phyloP scores from a whole-genome alignment of 2,888 invertebrate genomes.

The Drosophila leonis region DNA sequence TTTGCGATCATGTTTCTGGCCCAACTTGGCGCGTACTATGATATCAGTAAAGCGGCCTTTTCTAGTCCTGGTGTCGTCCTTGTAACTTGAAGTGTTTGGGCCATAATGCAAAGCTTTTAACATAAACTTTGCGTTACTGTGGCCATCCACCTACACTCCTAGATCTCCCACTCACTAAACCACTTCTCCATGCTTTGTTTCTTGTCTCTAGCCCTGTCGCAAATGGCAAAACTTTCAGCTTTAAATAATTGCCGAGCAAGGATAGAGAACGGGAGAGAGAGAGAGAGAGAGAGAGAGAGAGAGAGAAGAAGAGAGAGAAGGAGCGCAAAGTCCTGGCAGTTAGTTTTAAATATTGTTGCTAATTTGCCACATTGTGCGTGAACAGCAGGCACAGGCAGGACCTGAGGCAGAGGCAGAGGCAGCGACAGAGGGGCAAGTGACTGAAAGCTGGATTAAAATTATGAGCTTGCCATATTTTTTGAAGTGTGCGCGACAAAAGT shows the following conservation, averaged over 20 bases:
- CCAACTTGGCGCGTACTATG: background rate
- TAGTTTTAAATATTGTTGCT: conserved; percentile 79
- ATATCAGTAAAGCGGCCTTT: conserved; percentile 7
- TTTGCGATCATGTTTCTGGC: conserved; percentile 37
- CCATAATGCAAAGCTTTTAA: conserved; percentile 70
- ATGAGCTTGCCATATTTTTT: conserved; percentile 80
- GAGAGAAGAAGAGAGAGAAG: background rate
- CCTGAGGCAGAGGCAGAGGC: background rate
- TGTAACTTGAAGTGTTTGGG: conserved; percentile 66
- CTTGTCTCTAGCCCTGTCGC: conserved; percentile 54
- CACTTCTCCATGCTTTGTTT: conserved; percentile 20
- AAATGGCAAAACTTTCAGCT: conserved; percentile 74
- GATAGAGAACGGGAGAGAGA: background rate
- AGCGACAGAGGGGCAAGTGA: conserved; percentile 7
- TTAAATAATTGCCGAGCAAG: conserved; percentile 71
- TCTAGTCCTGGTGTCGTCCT: conserved; percentile 19
- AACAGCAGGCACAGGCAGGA: conserved; percentile 39
- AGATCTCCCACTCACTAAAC: background rate
- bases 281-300: background rate
- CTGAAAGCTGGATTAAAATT: conserved; percentile 75
- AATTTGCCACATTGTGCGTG: conserved; percentile 80
- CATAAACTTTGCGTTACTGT: conserved; percentile 61
- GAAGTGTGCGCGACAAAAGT: conserved; percentile 55
- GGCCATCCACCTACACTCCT: conserved; percentile 9
- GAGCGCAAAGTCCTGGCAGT: conserved; percentile 52